Conservation (phyloP, 2,888 invertebrate species). For the Ecdyonurus torrentis region DNA sequence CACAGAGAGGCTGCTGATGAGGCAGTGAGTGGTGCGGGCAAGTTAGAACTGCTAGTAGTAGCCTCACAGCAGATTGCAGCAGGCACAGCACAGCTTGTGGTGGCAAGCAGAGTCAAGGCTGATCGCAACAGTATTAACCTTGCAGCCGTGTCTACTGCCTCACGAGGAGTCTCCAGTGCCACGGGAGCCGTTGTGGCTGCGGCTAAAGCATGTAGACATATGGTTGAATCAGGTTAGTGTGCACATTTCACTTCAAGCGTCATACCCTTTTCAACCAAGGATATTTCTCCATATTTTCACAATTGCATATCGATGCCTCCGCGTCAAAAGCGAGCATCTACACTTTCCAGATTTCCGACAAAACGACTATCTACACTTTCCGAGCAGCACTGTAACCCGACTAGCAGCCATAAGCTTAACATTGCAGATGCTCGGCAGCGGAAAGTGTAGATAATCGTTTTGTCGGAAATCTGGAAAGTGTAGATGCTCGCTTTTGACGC, state of each 20-base stretch:
- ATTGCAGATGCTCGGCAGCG: too few relatives aligned
- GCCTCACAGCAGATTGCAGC: constrained; percentile 95
- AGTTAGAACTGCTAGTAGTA: constrained; percentile 83
- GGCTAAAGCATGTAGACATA: constrained; percentile 73
- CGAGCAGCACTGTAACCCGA: too few relatives aligned
- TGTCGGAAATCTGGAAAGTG: too few relatives aligned
- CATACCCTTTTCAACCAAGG: too few relatives aligned
- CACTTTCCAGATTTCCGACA: too few relatives aligned
- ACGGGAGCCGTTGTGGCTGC: constrained; percentile 89
- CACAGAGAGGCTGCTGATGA: constrained; percentile 85
- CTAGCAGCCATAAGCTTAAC: too few relatives aligned
- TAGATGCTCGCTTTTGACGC: too few relatives aligned
- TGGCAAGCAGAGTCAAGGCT: constrained; percentile 92
- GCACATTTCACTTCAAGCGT: background rate
- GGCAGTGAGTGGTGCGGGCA: constrained; percentile 67
- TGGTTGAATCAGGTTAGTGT: constrained; percentile 29
- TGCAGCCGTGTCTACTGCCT: constrained; percentile 65
- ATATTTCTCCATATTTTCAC: too few relatives aligned
- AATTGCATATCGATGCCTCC: too few relatives aligned
- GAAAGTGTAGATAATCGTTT: too few relatives aligned
- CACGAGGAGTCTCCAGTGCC: constrained; percentile 74
- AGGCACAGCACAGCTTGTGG: constrained; percentile 91
- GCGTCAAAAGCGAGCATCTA: too few relatives aligned
- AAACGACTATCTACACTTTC: too few relatives aligned
- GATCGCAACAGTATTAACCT: constrained; percentile 65